Percentiles rank a stretch among this genome's conserved stretches.
These are phyloP conservation scores for Drosophila parthenogenetica DNA, from an alignment of 2,888 invertebrate genomes.

Conservation along the genomic window DNA sequence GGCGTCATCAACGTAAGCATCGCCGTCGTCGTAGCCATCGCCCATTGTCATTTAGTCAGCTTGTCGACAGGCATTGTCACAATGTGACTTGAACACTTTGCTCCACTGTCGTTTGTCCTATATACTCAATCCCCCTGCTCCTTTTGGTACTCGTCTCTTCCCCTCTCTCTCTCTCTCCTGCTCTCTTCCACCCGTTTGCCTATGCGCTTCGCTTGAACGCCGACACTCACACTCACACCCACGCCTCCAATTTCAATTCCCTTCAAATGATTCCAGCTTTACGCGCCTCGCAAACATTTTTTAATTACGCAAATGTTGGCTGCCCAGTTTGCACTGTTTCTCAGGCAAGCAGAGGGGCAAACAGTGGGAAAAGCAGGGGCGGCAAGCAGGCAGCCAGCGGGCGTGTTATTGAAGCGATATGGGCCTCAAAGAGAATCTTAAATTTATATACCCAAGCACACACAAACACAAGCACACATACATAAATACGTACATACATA, in stretches of 20 bases:
- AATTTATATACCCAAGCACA: slow-evolving; percentile 53
- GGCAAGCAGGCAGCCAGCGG: slow-evolving; percentile 40
- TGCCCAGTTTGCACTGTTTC: slow-evolving; percentile 62
- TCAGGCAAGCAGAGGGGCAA: neutral
- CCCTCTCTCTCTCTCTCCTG: slow-evolving; percentile 10
- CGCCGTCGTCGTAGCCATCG: slow-evolving; percentile 5
- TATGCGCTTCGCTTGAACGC: slow-evolving; percentile 70
- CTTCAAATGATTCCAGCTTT: slow-evolving; percentile 67
- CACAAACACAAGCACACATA: neutral
- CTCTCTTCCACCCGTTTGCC: slow-evolving; percentile 26
- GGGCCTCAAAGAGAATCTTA: slow-evolving; percentile 53
- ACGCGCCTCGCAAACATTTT: slow-evolving; percentile 78
- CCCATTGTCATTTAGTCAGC: slow-evolving; percentile 77
- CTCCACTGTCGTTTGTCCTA: slow-evolving; percentile 21
- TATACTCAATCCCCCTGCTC: slow-evolving; percentile 1
- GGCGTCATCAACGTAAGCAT: slow-evolving; percentile 28
- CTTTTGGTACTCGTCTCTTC: no score
- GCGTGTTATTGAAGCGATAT: slow-evolving; percentile 76
- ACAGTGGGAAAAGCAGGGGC: no score
- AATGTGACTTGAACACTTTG: slow-evolving; percentile 43
- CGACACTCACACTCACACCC: slow-evolving; percentile 17
- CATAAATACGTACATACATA: slow-evolving; percentile 1
- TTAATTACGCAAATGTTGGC: slow-evolving; percentile 81
- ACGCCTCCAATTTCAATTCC: slow-evolving; percentile 60
- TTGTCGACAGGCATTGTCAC: slow-evolving; percentile 79